Evolutionary conservation across 2,888 invertebrate species (phyloP).

Genomic region (Drosophila mettleri): DNA sequence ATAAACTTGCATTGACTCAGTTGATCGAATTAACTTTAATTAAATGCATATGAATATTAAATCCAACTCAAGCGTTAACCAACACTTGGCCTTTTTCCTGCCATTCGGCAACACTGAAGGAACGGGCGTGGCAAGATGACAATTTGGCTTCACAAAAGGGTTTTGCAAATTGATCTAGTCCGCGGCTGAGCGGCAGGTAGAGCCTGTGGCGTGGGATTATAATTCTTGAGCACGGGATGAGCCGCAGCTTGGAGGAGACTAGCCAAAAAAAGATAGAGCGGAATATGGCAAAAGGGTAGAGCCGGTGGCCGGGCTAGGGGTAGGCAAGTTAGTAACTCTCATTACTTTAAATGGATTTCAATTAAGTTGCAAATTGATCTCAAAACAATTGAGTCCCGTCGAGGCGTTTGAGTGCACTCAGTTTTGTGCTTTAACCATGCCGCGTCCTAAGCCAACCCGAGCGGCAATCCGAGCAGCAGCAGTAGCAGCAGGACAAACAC

Average conservation of each 20-base stretch:
- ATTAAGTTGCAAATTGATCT: constrained; percentile 83
- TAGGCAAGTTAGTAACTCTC: constrained; percentile 78
- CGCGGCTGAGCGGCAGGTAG: constrained; percentile 38
- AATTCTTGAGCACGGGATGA: constrained; percentile 74
- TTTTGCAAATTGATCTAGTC: constrained; percentile 63
- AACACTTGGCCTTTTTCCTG: not conserved
- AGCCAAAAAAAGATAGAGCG: not conserved
- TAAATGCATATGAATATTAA: not conserved
- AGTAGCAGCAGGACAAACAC: constrained; percentile 29
- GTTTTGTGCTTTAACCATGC: constrained; percentile 54
- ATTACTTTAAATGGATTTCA: constrained; percentile 84
- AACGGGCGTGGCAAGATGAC: constrained; percentile 36
- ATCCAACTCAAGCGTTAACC: not conserved
- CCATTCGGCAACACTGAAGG: not conserved
- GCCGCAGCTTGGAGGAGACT: constrained; percentile 35
- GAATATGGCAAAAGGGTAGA: constrained; percentile 45
- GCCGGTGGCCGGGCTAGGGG: constrained; percentile 18
- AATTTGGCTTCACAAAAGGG: constrained; percentile 60
- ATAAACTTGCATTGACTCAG: not conserved
- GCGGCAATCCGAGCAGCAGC: constrained; percentile 29
- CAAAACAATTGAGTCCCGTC: constrained; percentile 77
- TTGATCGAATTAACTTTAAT: not conserved
- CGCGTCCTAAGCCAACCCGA: constrained; percentile 39
- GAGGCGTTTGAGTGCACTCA: constrained; percentile 72
- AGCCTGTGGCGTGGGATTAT: constrained; percentile 56